Base-by-base conservation (phyloP, 2,888 invertebrate species). In the Clusia tigrina region DNA sequence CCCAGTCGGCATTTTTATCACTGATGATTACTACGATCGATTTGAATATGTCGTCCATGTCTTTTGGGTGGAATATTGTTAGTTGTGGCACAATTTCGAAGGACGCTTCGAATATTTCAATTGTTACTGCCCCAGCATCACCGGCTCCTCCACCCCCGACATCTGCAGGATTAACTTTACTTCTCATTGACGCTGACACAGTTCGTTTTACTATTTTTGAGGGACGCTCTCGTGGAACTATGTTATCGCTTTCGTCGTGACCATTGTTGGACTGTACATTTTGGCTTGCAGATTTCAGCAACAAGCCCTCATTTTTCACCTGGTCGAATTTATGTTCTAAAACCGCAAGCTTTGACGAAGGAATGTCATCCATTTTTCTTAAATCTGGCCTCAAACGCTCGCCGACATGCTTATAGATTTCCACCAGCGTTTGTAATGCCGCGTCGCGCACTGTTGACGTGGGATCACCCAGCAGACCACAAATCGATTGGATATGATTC, bases 1-100 rank as follows among this genome's bases (percentile, higher is more conserved):
- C 96, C 98, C 98, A 98, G 79, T 96, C 95, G 74, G 91, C 91
- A 72, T 87, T 90, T 51, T 91, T 86, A 84, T 97, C 94, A 1
- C 91, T 89, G 59, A 98, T 88, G 46, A 88, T 86, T 2, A 90
- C 90, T 72, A 90, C 88, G 57, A 94, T 89, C 72, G 88, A 88
- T 37, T 89, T 89, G 81, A 95, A 88, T 63, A 91, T 87, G 69
- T 95, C 95, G 73, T 92, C 91, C 53, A 97, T 86, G 68, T 97
- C 96, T 68, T 92, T 87, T 12, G 89, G 86, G 23, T 94, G 92
- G 85, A 93, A 96, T 71, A 97, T 86, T 71, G 91, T 92, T 17
- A 95, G 86, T 54, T 90, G 89, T 5, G 95, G 92, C 24, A 92
- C 90, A 73, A 91, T 89, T 74, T 93, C 92, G 85, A 98, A 97